Conservation (phyloP, 2,113 vertebrate genomes). For the Lampris megalopsis region DNA sequence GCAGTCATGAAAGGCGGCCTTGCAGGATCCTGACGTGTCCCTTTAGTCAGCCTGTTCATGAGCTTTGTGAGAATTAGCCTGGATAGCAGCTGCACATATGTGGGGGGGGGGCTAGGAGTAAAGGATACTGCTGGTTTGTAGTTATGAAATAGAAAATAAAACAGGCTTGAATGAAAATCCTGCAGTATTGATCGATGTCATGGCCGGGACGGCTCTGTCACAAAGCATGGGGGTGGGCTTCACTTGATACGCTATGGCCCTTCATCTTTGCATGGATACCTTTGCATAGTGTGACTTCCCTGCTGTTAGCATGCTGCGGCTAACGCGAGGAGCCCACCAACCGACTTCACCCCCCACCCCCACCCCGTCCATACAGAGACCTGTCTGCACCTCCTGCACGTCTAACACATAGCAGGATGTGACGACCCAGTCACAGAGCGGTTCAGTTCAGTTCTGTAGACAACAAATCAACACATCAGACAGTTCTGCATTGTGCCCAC, state of each 20-base stretch:
- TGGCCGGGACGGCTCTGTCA: constrained; percentile 30
- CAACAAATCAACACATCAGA: too few species aligned
- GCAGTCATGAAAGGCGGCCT: background rate
- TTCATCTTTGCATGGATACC: constrained; percentile 19
- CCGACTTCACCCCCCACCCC: background rate
- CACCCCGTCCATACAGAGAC: constrained; percentile 22
- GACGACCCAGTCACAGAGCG: too few species aligned
- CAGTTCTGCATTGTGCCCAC: too few species aligned
- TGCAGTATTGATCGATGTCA: background rate
- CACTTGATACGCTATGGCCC: constrained; percentile 45
- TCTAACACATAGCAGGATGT: background rate
- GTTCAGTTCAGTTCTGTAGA: too few species aligned
- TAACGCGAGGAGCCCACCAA: constrained; percentile 33
- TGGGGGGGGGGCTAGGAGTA: background rate
- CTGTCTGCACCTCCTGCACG: background rate
- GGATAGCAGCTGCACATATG: constrained; percentile 3
- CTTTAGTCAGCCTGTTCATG: background rate
- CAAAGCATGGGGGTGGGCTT: constrained; percentile 28
- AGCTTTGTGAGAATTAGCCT: background rate
- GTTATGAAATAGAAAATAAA: background rate
- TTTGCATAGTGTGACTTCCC: constrained; percentile 46
- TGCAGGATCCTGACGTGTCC: background rate
- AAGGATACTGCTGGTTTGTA: background rate
- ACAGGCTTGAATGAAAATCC: too few species aligned
- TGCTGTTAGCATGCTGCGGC: constrained; percentile 37